phyloP scores from a whole-genome alignment of 2,113 vertebrate genomes.

The Gallinago undulata region DNA sequence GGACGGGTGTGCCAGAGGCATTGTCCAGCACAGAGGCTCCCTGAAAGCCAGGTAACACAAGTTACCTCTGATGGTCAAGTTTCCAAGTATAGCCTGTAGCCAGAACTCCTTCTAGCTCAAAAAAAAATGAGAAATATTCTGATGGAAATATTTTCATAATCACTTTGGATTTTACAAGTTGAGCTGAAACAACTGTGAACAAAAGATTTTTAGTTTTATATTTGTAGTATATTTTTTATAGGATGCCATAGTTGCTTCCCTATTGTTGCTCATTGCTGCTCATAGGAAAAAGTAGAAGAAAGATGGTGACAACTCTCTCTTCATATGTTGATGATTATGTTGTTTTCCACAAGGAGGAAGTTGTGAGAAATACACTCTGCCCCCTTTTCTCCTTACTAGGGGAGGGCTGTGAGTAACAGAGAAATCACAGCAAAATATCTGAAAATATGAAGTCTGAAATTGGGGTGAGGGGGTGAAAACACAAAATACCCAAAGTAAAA shows the following conservation, averaged over 20 bases:
- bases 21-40: background rate
- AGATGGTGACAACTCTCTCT: background rate
- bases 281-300: background rate
- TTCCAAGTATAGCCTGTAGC: background rate
- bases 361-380: background rate
- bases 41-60: background rate
- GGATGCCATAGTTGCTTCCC: background rate
- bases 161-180: background rate
- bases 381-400: background rate
- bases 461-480: background rate
- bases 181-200: background rate
- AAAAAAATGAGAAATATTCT: background rate
- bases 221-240: background rate
- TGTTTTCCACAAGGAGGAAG: background rate
- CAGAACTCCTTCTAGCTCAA: background rate
- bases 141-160: background rate
- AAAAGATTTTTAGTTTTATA: background rate
- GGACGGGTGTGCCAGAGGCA: background rate
- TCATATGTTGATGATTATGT: background rate
- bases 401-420: background rate
- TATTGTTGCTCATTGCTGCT: background rate
- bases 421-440: background rate
- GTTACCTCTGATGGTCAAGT: background rate
- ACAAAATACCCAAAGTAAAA: background rate
- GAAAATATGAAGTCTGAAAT: background rate